Evolutionary conservation across 2,797 vertebrate genomes (phyloP).

Genomic region (Rhynchonycteris naso): DNA sequence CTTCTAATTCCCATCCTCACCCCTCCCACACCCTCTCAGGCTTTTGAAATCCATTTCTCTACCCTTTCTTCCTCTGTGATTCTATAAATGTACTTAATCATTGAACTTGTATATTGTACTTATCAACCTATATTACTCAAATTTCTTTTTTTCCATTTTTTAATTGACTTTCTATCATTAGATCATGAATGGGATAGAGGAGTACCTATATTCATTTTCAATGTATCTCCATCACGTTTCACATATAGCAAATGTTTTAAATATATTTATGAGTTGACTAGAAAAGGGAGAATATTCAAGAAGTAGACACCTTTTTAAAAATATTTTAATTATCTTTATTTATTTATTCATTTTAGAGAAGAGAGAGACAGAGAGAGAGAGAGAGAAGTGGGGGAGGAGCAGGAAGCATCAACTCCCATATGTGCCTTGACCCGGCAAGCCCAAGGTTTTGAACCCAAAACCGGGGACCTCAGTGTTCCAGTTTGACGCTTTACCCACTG

Average conservation of each 20-base stretch:
- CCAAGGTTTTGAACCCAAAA: no score
- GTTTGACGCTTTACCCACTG: no score
- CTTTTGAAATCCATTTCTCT: not conserved
- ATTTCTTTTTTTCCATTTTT: not conserved
- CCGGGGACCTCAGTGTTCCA: no score
- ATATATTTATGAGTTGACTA: not conserved
- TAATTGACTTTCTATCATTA: not conserved
- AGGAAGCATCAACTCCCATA: no score
- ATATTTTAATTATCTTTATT: no score
- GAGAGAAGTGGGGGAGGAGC: no score
- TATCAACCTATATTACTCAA: not conserved
- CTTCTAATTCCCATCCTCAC: slow-evolving; percentile 19
- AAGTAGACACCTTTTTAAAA: not conserved
- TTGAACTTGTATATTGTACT: not conserved
- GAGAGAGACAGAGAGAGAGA: no score
- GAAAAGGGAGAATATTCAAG: not conserved
- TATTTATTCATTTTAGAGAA: no score
- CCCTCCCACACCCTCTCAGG: not conserved
- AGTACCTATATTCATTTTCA: not conserved
- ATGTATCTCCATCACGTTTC: not conserved
- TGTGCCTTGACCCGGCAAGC: no score
- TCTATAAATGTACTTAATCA: not conserved
- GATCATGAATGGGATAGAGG: not conserved
- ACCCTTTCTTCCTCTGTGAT: not conserved
- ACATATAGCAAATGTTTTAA: slow-evolving; percentile 8